Evolutionary conservation across 2,113 vertebrate genomes (phyloP), one percentile per base, ranked within the genome.

Genomic region (Mugil cephalus): DNA sequence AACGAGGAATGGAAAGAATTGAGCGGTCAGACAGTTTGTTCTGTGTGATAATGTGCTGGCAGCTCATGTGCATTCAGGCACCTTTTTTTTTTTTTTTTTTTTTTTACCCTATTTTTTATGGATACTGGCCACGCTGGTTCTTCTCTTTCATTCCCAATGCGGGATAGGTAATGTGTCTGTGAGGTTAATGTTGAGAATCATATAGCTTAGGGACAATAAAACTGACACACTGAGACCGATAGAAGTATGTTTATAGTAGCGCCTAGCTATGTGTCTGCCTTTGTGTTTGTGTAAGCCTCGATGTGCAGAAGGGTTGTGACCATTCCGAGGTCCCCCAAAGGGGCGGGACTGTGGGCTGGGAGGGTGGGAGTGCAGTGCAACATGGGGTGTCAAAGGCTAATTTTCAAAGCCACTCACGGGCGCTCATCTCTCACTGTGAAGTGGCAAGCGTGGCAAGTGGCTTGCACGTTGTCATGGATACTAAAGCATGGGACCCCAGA

Each of bases 391-490:
- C 85, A 82, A 82, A 94, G 95, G 93, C 95, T 94, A 95, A 93
- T 95, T 94, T 95, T 94, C 93, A 92, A 89, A 47, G 50, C 91
- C 91, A 88, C 72, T 58, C 87, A 40, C 69, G 85, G 93, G 90
- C 91, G 84, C 93, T 94, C 88, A 82, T 95, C 92, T 94, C 95
- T 95, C 92, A 94, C 77, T 6, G 83, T 70, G 88, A 93, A 94
- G 91, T 95, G 94, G 94, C 94, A 89, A 91, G 87, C 77, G 70
- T 83, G 82, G 92, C 93, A 51, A 91, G 96, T 94, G 94, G 97
- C 95, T 89, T 95, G 93, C 12, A 4, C 19, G 96, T 98, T 96
- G 97, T 96, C 96, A 97, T 98, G 96, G 96, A 95, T 94, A 97
- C 96, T 87, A 93, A 95, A 92, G 73, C 96, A 96, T 93, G 90